Conservation (phyloP, 2,888 invertebrate species). For the Schizaphis graminum region DNA sequence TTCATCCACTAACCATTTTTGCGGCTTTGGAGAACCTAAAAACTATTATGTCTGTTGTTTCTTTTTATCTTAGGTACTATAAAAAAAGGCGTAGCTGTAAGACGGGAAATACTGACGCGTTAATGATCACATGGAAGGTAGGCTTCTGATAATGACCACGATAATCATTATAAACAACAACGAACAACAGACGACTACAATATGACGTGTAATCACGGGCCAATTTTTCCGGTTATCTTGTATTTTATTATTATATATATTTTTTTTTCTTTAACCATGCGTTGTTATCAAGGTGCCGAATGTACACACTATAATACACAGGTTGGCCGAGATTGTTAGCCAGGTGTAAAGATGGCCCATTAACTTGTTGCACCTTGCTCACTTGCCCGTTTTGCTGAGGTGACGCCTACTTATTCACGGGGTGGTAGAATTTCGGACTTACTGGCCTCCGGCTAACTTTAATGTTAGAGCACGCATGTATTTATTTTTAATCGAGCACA, state of each 20-base stretch:
- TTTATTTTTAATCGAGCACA: constrained; percentile 41
- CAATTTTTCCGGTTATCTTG: constrained; percentile 62
- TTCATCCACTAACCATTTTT: not conserved
- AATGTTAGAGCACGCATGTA: not conserved
- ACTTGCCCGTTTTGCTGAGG: constrained; percentile 56
- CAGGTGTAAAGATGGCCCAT: constrained; percentile 63
- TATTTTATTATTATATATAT: constrained; percentile 41
- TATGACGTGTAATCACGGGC: constrained; percentile 55
- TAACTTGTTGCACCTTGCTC: constrained; percentile 65
- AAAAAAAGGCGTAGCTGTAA: constrained; percentile 32
- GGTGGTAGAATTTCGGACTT: constrained; percentile 59
- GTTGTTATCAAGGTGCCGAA: constrained; percentile 60
- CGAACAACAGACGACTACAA: constrained; percentile 6
- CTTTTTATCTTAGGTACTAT: not conserved
- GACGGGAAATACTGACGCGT: constrained; percentile 42
- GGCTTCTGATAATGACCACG: constrained; percentile 51
- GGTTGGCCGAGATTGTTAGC: constrained; percentile 58
- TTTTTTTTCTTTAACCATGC: constrained; percentile 36
- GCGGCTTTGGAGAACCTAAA: constrained; percentile 24
- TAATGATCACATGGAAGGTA: constrained; percentile 52
- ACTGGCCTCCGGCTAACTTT: constrained; percentile 49
- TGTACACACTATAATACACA: constrained; percentile 48
- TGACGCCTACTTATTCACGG: constrained; percentile 60
- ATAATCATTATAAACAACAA: constrained; percentile 51
- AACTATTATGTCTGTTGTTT: constrained; percentile 17